Evolutionary conservation across 35 echinoderm and acorn worm genomes (phyloP).

Genomic region (Ophioderma brevispina): DNA sequence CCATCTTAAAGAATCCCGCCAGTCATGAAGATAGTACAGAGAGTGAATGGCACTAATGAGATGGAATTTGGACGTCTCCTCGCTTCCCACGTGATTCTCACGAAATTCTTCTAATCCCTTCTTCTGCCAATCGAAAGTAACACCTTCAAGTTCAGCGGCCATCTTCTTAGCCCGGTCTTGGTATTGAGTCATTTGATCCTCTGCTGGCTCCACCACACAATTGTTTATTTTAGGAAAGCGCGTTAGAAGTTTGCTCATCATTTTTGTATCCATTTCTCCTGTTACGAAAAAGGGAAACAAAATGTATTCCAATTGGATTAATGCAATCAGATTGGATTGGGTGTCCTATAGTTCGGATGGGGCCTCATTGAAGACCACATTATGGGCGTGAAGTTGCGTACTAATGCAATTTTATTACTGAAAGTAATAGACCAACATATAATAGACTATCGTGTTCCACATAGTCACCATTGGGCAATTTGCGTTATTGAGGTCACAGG

Average conservation of each 20-base stretch:
- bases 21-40: slow-evolving; percentile 35
- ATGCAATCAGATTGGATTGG: too few species aligned
- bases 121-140: slow-evolving; percentile 50
- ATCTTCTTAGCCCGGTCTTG: slow-evolving; percentile 20
- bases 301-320: too few species aligned
- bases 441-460: too few species aligned
- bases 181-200: slow-evolving; percentile 41
- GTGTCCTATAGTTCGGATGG: too few species aligned
- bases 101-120: slow-evolving; percentile 32
- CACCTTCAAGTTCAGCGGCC: neutral
- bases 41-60: slow-evolving; percentile 44
- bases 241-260: slow-evolving; percentile 24
- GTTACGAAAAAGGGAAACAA: neutral
- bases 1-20: neutral
- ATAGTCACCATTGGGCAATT: too few species aligned
- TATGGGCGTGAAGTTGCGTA: too few species aligned
- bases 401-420: too few species aligned
- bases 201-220: slow-evolving; percentile 61
- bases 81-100: neutral
- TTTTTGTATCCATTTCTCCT: slow-evolving; percentile 77
- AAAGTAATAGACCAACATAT: too few species aligned
- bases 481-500: too few species aligned
- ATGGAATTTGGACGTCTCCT: slow-evolving; percentile 18
- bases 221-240: slow-evolving; percentile 46
- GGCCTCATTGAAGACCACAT: too few species aligned